These are phyloP conservation scores for Crax fasciolata DNA, from an alignment of 2,797 vertebrate genomes.

Conservation along the genomic window DNA sequence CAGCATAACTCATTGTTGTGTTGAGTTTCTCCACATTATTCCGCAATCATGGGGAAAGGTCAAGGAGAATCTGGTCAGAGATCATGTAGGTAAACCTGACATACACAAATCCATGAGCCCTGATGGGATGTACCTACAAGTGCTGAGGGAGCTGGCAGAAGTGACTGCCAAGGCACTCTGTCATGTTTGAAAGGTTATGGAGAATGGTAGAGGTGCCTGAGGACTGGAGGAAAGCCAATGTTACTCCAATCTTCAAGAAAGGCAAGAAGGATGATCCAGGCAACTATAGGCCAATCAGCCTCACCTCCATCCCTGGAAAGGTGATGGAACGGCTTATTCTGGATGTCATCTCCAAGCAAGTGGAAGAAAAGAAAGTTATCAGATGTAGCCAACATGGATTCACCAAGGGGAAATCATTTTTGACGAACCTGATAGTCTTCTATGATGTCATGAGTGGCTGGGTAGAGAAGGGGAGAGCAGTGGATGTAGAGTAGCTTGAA, in stretches of 20 bases:
- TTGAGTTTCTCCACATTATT: no score
- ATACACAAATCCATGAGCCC: no score
- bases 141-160: not conserved
- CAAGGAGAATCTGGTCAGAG: no score
- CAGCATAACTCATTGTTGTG: no score
- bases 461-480: not conserved
- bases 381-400: not conserved
- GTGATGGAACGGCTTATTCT: not conserved
- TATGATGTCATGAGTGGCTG: not conserved
- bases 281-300: not conserved
- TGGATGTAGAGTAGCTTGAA: not conserved
- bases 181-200: not conserved
- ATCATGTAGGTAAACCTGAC: no score
- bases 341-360: not conserved
- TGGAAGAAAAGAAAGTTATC: not conserved
- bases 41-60: no score
- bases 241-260: no score
- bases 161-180: not conserved
- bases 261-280: no score
- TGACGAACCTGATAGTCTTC: not conserved
- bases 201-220: not conserved
- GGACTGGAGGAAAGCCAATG: not conserved
- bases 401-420: not conserved
- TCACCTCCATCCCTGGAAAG: not conserved
- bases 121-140: no score